These are phyloP conservation scores for Aleiodes testaceus DNA, from an alignment of 2,888 invertebrate genomes.

Conservation along the genomic window DNA sequence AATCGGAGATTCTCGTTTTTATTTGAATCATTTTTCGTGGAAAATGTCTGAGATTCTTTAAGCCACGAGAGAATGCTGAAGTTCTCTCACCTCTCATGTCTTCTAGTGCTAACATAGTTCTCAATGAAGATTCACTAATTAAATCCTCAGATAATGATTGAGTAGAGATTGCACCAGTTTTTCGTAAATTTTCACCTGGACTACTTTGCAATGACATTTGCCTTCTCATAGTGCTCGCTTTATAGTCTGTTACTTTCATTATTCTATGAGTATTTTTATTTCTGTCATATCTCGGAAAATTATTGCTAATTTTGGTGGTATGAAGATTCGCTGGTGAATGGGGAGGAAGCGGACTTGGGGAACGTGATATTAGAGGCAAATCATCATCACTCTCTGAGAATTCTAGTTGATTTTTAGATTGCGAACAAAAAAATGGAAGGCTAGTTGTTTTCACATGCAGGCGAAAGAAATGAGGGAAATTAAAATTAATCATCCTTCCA, in stretches of 20 bases:
- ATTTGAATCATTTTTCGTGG: constrained; percentile 78
- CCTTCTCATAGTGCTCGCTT: constrained; percentile 44
- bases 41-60: constrained; percentile 79
- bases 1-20: constrained; percentile 73
- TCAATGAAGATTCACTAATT: constrained; percentile 69
- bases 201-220: constrained; percentile 50
- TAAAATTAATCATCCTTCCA: constrained; percentile 46
- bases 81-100: constrained; percentile 76
- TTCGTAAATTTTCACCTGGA: constrained; percentile 41
- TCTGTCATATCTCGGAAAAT: constrained; percentile 57
- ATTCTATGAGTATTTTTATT: constrained; percentile 45
- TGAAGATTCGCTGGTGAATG: constrained; percentile 47
- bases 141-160: constrained; percentile 64
- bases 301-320: constrained; percentile 51
- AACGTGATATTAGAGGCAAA: constrained; percentile 57
- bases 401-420: constrained; percentile 59
- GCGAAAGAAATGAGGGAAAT: constrained; percentile 56
- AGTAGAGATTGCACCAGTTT: constrained; percentile 46
- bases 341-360: constrained; percentile 53
- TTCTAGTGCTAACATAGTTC: constrained; percentile 75
- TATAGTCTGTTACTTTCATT: constrained; percentile 54
- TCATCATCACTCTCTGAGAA: constrained; percentile 63
- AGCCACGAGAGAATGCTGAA: constrained; percentile 75
- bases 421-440: constrained; percentile 61
- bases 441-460: constrained; percentile 61